phyloP scores from a whole-genome alignment of 2,888 invertebrate genomes.

The Eupithecia tripunctaria region DNA sequence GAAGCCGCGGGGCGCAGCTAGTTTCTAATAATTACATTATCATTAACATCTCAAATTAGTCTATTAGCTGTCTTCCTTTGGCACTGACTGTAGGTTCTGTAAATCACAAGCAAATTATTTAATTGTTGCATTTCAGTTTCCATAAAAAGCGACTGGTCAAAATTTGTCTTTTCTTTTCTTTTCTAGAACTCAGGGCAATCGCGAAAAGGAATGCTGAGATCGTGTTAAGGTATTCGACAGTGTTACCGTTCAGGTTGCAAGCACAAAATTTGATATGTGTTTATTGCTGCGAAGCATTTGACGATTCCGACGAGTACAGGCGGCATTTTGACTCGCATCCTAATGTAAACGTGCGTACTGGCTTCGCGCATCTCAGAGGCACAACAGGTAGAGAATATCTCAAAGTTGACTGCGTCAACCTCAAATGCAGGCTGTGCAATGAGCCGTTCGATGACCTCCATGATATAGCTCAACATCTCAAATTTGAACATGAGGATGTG shows the following conservation, averaged over 20 bases:
- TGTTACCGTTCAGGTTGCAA: constrained; percentile 75
- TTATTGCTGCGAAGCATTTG: constrained; percentile 67
- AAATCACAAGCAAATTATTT: neutral
- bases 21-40: too few species aligned
- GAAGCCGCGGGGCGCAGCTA: too few species aligned
- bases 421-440: constrained; percentile 66
- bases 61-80: too few species aligned
- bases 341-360: constrained; percentile 62
- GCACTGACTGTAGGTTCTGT: neutral
- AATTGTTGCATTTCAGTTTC: constrained; percentile 1
- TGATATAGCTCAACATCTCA: constrained; percentile 63
- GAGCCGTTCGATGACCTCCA: constrained; percentile 56
- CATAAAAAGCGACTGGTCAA: neutral
- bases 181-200: constrained; percentile 27
- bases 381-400: constrained; percentile 55
- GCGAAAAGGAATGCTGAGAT: constrained; percentile 67
- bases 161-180: constrained; percentile 16
- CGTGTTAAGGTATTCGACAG: constrained; percentile 73
- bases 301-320: constrained; percentile 65
- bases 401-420: constrained; percentile 69
- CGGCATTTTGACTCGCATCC: constrained; percentile 63
- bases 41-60: neutral
- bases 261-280: constrained; percentile 73
- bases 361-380: constrained; percentile 63
- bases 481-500: constrained; percentile 52